These are phyloP conservation scores for Macropus fuliginosus DNA, from an alignment of 2,797 vertebrate genomes.

Conservation along the genomic window DNA sequence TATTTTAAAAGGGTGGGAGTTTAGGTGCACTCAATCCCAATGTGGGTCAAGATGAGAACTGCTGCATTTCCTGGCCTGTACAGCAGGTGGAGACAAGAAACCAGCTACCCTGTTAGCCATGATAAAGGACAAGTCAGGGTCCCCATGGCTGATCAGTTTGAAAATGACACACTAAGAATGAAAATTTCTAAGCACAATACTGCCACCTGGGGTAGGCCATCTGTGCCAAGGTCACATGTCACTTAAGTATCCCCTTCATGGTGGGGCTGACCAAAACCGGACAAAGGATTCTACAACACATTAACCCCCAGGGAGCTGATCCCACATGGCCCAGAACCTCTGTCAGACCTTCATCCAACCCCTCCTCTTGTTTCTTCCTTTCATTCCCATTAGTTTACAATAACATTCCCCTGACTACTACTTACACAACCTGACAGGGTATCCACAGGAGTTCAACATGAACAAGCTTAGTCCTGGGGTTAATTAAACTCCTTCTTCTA, in stretches of 20 bases:
- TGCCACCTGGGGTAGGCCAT: not conserved
- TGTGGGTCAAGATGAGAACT: not conserved
- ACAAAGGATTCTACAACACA: not conserved
- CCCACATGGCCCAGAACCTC: not conserved
- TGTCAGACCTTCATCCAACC: not conserved
- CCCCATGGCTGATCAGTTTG: not conserved
- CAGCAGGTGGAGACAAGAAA: not conserved
- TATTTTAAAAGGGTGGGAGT: not conserved
- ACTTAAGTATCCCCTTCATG: not conserved
- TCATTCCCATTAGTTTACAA: not conserved
- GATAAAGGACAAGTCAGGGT: not conserved
- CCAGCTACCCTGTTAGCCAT: not conserved
- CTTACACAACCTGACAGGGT: constrained; percentile 3
- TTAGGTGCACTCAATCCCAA: not conserved
- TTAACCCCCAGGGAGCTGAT: not conserved
- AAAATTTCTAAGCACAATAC: constrained; percentile 27
- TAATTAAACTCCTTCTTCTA: not conserved
- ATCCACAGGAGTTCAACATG: not conserved
- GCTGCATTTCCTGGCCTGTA: not conserved
- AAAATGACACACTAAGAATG: not conserved
- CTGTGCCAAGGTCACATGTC: not conserved
- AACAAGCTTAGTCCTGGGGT: not conserved
- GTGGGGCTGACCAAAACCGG: not conserved
- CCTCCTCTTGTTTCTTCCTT: not conserved
- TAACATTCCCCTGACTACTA: not conserved